Evolutionary conservation across 2,113 vertebrate genomes (phyloP).

Genomic region (Xenus cinereus): DNA sequence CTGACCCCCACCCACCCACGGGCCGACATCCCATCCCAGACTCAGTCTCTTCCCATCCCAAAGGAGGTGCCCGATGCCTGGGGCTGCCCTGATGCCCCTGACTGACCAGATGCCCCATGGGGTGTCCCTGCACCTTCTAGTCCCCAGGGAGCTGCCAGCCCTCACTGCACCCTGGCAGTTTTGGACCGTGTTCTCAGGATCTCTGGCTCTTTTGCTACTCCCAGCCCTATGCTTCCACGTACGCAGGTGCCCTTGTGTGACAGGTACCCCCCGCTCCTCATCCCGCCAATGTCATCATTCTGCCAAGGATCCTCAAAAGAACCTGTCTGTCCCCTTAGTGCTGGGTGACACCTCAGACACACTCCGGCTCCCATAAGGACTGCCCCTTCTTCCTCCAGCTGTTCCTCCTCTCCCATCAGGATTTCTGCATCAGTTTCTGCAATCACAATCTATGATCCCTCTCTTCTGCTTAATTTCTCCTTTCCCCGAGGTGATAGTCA

Average conservation of each 20-base stretch:
- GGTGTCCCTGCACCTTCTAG: background rate
- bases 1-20: background rate
- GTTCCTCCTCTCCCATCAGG: background rate
- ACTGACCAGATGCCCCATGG: background rate
- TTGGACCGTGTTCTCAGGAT: background rate
- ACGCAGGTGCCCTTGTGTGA: accelerated
- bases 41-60: background rate
- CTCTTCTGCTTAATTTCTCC: background rate
- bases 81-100: background rate
- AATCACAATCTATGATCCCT: background rate
- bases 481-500: background rate
- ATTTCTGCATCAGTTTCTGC: background rate
- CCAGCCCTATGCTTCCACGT: background rate
- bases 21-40: background rate
- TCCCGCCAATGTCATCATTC: background rate
- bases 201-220: background rate
- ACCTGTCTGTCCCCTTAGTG: background rate
- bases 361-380: background rate
- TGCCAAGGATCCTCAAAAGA: background rate
- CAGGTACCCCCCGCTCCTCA: no score
- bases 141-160: accelerated
- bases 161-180: background rate
- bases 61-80: accelerated
- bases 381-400: background rate
- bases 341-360: background rate